Base-by-base conservation (phyloP, 2,888 invertebrate species). In the Tetheella fluctuosa region DNA sequence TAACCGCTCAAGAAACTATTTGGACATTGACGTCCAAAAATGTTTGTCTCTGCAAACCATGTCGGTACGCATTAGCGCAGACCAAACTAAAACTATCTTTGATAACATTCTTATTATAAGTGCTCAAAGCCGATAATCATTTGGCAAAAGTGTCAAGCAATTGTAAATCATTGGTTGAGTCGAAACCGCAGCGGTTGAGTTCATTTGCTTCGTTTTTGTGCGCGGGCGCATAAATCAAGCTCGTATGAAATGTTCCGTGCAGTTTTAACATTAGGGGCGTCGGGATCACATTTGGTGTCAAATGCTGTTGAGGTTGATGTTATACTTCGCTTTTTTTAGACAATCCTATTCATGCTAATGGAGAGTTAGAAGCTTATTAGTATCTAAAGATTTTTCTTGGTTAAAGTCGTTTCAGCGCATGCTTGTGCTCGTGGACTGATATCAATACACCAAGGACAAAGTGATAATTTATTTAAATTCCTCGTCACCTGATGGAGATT, bases 211-310 rank as follows among this genome's bases (percentile, higher is more conserved):
- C 68, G 69, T 80, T 80, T 81, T 81, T 84, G 75, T 80, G 67
- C 65, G 74, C 70, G 68, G 53, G 61, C 67, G 58, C 64, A 85
- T 87, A 86, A 86, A 86, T 88, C 81, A 85, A 80, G 77, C 68
- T 64, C 66, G 67, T 59, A 69, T 67, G 84, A 79, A 88, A 89
- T 89, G 89, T 87, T 73, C 78, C 90, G 86, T 90, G 88, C 84
- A 83, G 80, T 84, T 88, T 85, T 80, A 84, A 86, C 73, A 79
- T 80, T 77, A 74, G 73, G 83, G 86, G 86, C 80, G 88, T 82
- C 78, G 78, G 72, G 64, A 71, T 72, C 77, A 83, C 84, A 83
- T 81, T 81, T 83, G 85, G 75, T 75, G 80, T 76, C 79, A 76
- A 78, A 71, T 74, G 73, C 71, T 70, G 73, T 48, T 20, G 48